Evolutionary conservation across 2,797 vertebrate genomes (phyloP), one percentile per base, ranked within the genome.

Genomic region (Typhlichthys eigenmanni): DNA sequence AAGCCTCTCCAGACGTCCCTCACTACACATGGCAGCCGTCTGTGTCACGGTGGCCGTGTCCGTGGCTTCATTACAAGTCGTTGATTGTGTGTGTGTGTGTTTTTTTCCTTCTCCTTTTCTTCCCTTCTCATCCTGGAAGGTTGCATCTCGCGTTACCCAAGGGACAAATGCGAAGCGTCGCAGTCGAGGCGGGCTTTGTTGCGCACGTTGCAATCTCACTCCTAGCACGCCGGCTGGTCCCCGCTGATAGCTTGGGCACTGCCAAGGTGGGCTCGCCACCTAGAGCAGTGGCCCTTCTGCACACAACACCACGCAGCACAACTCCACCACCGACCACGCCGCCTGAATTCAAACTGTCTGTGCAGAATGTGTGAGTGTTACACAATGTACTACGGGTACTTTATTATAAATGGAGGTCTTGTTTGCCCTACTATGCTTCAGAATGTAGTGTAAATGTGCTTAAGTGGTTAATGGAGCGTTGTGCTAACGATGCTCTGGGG

Each of bases 201-300:
- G 74, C 69, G 80, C 76, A 83, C 83, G 74, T 85, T 66, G 47
- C 57, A 66, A 47, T 87, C 78, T 85, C 78, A 19, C 83, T 78
- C 84, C 78, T 88, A 76, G 74, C 81, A 70, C 69, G 60, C 84
- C 81, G 86, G 85, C 87, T 87, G 90, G 81, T 76, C 67, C 83
- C 83, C 60, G 71, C 87, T 87, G 84, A 87, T 85, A 83, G 81
- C 80, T 68, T 29, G 49, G 10, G 66, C 59, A 58, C 74, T 82
- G 86, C 87, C 85, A 88, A 85, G 83, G 80, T 81, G 76, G 73
- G 71, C 82, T 57, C 16, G 0, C 62, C 77, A 79, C 72, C 78
- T 71, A 70, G 76, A 70, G 19, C 57, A 59, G 61, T 54, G 62
- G 59, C 68, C 68, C 38, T n/a, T 48, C 47, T 11, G 9, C 47